Evolutionary conservation across 1,140 invertebrate genomes (phyloP).

Genomic region (Saccostrea cuccullata): DNA sequence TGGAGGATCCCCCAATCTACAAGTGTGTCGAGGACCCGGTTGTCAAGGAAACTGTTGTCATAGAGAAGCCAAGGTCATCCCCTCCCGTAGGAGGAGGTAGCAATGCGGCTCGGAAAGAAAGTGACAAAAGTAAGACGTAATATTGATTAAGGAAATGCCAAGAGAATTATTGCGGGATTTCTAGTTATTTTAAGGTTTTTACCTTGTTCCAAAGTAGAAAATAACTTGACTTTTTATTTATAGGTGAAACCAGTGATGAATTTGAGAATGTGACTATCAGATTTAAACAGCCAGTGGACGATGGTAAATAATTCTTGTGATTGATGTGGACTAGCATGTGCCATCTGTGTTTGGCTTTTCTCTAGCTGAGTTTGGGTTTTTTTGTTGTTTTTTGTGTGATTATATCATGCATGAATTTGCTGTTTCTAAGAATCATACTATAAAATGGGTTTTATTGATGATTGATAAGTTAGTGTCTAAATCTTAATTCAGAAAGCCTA

Average conservation of each 20-base stretch:
- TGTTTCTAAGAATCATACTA: neutral
- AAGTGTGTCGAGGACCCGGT: constrained; percentile 32
- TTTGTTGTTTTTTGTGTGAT: neutral
- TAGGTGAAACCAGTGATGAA: constrained; percentile 41
- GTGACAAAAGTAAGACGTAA: neutral
- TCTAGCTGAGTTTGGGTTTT: neutral
- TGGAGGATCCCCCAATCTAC: neutral
- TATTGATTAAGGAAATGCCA: neutral
- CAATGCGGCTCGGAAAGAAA: neutral
- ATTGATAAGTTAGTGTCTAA: no score
- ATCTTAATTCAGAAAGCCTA: no score
- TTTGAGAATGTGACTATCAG: constrained; percentile 39
- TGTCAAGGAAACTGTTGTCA: constrained; percentile 34
- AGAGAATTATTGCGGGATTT: no score
- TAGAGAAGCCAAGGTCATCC: constrained; percentile 12
- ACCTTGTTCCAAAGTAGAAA: neutral
- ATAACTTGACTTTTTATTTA: neutral
- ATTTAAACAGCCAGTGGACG: constrained; percentile 35
- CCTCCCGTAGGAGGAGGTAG: constrained; percentile 26
- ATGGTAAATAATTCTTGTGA: constrained; percentile 36
- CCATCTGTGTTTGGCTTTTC: neutral
- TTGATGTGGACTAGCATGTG: constrained; percentile 11
- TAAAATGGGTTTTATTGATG: neutral
- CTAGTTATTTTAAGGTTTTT: no score
- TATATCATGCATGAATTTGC: neutral